Percentiles rank a stretch among this genome's conserved stretches.
These are phyloP conservation scores for Yponomeuta evonymella DNA, from an alignment of 2,888 invertebrate genomes.

Conservation along the genomic window DNA sequence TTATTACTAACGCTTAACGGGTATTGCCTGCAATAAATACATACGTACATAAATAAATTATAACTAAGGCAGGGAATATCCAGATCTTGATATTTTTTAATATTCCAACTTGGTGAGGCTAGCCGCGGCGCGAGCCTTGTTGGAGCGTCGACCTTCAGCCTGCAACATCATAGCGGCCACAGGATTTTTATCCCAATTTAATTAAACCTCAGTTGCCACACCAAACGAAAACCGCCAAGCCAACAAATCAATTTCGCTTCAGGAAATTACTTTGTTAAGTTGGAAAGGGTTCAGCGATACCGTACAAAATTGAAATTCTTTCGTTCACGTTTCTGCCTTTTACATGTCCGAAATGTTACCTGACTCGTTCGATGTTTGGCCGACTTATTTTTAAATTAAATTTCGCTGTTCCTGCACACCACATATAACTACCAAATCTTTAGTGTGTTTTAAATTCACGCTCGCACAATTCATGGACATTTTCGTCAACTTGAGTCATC, in stretches of 20 bases:
- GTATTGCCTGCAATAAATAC: too few species aligned
- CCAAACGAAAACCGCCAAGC: constrained; percentile 63
- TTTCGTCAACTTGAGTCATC: too few species aligned
- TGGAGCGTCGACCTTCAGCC: not conserved
- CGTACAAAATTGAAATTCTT: constrained; percentile 73
- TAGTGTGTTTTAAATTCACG: too few species aligned
- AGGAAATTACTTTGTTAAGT: constrained; percentile 71
- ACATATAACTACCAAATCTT: too few species aligned
- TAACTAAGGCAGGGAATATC: too few species aligned
- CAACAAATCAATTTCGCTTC: constrained; percentile 72
- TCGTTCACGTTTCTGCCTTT: constrained; percentile 53
- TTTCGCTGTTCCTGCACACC: not conserved
- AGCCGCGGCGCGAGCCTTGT: not conserved
- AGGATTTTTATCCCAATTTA: constrained; percentile 43
- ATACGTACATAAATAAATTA: too few species aligned
- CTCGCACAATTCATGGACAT: too few species aligned
- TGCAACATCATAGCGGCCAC: not conserved
- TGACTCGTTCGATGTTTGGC: constrained; percentile 37
- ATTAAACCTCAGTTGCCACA: constrained; percentile 58
- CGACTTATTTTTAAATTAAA: not conserved
- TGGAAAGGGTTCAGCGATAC: constrained; percentile 67
- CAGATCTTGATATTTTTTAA: too few species aligned
- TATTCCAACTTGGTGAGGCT: not conserved
- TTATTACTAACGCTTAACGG: too few species aligned
- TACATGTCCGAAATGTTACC: constrained; percentile 66